Conservation (phyloP, 2,888 invertebrate genomes). For the Ctena decussata region DNA sequence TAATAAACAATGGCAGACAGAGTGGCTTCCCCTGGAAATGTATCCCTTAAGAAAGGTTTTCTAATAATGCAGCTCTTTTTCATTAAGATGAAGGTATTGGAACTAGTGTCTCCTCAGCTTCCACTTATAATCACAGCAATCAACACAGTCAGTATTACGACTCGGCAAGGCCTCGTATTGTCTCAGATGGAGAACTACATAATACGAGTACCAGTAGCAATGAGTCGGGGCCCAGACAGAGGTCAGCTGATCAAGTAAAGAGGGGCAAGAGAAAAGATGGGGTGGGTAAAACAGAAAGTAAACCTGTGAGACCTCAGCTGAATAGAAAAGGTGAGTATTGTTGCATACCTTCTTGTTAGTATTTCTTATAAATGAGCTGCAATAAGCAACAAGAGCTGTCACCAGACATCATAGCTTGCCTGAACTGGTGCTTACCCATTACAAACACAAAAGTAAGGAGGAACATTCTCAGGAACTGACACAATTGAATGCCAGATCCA, state of each 20-base stretch:
- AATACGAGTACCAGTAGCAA: constrained; percentile 60
- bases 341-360: too few species aligned
- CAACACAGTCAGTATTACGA: constrained; percentile 35
- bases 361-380: too few species aligned
- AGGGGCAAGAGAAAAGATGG: neutral
- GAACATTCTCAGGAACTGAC: too few species aligned
- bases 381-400: too few species aligned
- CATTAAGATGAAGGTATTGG: constrained; percentile 66
- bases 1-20: too few species aligned
- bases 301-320: neutral
- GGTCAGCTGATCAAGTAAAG: constrained; percentile 51
- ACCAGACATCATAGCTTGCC: too few species aligned
- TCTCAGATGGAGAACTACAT: constrained; percentile 60
- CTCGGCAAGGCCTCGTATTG: constrained; percentile 33
- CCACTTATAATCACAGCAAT: constrained; percentile 26
- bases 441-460: too few species aligned
- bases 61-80: neutral
- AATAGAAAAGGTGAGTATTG: neutral
- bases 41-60: too few species aligned
- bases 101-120: constrained; percentile 40
- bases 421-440: too few species aligned
- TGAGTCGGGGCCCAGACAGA: constrained; percentile 54
- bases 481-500: too few species aligned
- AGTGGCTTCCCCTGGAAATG: too few species aligned
- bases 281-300: neutral